Percentiles rank a stretch among this genome's conserved stretches.
Conservation (phyloP, 2,113 vertebrate genomes). For the Mustela lutreola region DNA sequence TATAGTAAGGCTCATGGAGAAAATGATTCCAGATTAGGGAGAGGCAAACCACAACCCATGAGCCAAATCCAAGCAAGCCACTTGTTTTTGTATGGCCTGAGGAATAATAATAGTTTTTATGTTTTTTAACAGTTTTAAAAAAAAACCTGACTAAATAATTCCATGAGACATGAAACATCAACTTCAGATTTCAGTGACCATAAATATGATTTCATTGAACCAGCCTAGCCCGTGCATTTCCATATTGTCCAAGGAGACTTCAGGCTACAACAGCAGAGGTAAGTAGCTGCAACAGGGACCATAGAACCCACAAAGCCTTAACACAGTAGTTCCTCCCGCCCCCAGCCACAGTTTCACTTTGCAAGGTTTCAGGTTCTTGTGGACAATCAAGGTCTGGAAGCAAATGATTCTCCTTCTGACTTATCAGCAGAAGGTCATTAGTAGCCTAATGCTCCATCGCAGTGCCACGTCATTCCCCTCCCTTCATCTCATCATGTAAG, state of each 20-base stretch:
- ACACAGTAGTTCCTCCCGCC: not conserved
- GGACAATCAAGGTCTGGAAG: not conserved
- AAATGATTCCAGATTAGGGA: not conserved
- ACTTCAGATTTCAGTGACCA: not conserved
- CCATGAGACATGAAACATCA: not conserved
- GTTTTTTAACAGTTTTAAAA: not conserved
- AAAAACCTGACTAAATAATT: not conserved
- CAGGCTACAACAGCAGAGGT: not conserved
- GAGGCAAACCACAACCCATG: fast-evolving
- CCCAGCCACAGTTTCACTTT: not conserved
- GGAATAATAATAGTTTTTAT: not conserved
- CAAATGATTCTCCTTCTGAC: not conserved
- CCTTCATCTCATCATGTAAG: not conserved
- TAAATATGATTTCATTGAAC: not conserved
- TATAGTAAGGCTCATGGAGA: not conserved
- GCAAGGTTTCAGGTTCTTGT: not conserved
- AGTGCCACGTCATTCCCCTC: not conserved
- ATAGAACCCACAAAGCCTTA: not conserved
- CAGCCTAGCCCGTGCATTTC: not conserved
- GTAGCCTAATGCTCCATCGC: not conserved
- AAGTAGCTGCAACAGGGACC: not conserved
- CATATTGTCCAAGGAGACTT: not conserved
- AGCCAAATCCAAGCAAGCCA: not conserved
- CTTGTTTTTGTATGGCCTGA: not conserved
- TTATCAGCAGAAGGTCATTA: not conserved